Percentiles rank a stretch among this genome's conserved stretches.
Evolutionary conservation across 2,797 vertebrate genomes (phyloP).

Genomic region (Sitta carolinensis): DNA sequence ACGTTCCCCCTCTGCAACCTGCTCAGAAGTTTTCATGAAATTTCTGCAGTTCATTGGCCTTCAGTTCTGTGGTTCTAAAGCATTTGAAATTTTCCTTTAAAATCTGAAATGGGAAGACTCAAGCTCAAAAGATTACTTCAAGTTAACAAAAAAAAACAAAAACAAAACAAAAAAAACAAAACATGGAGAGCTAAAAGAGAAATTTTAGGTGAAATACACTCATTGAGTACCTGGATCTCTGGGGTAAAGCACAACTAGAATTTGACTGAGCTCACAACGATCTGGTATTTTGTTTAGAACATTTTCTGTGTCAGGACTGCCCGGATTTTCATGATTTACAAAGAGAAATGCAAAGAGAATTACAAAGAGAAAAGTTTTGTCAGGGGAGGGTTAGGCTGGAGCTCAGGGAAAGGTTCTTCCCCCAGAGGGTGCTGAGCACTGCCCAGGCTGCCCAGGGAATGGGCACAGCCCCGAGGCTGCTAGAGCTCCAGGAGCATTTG

Average conservation of each 20-base stretch:
- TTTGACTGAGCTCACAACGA: not conserved
- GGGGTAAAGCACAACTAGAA: not conserved
- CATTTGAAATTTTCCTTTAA: not conserved
- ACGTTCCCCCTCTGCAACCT: not conserved
- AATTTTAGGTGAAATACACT: not conserved
- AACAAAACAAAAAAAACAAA: no score
- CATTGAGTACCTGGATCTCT: not conserved
- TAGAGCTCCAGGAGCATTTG: not conserved
- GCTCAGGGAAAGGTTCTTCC: not conserved
- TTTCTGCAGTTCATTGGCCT: not conserved
- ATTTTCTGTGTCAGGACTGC: not conserved
- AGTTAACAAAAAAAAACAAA: not conserved
- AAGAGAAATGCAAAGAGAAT: not conserved
- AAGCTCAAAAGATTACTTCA: not conserved
- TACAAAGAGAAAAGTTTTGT: not conserved
- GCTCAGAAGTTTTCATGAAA: not conserved
- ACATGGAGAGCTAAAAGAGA: not conserved
- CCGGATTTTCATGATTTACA: not conserved
- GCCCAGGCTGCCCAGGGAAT: not conserved
- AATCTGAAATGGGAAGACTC: not conserved
- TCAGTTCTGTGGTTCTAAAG: not conserved
- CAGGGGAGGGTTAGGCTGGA: fast-evolving
- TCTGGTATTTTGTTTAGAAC: not conserved
- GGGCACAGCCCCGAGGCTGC: fast-evolving
- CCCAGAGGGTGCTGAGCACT: not conserved